A percentile compares a stretch with the other conserved stretches of the same genome.
These are phyloP conservation scores for Dendrophyllia cribrosa DNA, from an alignment of 64 coral and sea anemone species.

Conservation along the genomic window DNA sequence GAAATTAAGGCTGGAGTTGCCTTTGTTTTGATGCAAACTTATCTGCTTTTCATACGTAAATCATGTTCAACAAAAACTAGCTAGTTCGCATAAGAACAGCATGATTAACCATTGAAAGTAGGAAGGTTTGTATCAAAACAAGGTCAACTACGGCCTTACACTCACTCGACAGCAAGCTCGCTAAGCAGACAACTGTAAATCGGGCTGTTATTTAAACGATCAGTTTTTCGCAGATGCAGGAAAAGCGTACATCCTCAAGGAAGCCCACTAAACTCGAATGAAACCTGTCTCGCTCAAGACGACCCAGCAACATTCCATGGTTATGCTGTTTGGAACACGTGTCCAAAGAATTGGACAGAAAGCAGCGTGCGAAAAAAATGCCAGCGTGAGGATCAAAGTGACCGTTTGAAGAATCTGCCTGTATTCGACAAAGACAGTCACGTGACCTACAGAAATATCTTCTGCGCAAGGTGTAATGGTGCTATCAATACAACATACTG, in stretches of 20 bases:
- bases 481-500: constrained; percentile 9
- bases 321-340: constrained; percentile 3
- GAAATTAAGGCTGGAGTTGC: background rate
- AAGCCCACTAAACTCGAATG: background rate
- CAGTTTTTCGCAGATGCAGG: background rate
- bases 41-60: no score
- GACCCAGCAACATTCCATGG: background rate
- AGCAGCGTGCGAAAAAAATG: constrained; percentile 1
- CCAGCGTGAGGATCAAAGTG: background rate
- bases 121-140: no score
- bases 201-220: no score
- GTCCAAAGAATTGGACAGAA: background rate
- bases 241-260: background rate
- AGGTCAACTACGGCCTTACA: no score
- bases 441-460: constrained; percentile 45
- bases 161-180: no score
- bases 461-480: constrained; percentile 31
- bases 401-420: background rate
- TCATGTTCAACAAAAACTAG: no score
- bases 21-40: no score
- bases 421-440: constrained; percentile 1
- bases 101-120: no score
- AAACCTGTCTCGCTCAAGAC: background rate
- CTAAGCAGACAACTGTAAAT: no score
- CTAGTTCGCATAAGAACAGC: no score